Percentiles rank a stretch among this genome's conserved stretches.
Conservation (phyloP, 2,113 vertebrate species). For the Setophaga petechia region DNA sequence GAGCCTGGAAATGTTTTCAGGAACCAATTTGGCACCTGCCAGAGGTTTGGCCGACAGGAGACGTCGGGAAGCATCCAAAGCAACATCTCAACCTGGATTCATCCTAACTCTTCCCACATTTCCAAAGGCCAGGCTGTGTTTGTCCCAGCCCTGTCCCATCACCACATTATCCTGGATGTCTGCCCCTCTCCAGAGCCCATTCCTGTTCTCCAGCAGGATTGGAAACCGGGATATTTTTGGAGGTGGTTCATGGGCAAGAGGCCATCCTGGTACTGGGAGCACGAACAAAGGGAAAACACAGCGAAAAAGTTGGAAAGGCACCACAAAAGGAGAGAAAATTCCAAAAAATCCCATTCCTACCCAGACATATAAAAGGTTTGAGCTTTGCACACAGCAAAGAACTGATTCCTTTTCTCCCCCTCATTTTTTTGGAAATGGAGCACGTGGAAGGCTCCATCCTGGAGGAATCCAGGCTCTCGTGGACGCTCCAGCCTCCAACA, state of each 20-base stretch:
- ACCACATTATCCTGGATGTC: neutral
- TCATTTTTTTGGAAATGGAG: neutral
- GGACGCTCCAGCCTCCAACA: fast-evolving
- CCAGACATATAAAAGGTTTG: neutral
- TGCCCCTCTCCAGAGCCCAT: neutral
- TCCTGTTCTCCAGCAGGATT: neutral
- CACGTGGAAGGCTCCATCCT: neutral
- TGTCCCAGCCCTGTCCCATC: neutral
- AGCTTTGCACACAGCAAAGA: neutral
- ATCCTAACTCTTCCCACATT: neutral
- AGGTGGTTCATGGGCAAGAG: neutral
- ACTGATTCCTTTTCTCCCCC: neutral
- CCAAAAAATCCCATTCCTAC: neutral
- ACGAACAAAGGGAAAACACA: neutral
- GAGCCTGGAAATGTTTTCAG: neutral
- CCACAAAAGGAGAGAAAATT: neutral
- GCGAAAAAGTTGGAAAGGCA: neutral
- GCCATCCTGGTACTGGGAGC: neutral
- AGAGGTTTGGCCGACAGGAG: fast-evolving
- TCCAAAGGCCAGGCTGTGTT: neutral
- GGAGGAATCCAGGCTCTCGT: neutral
- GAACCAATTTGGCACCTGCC: neutral
- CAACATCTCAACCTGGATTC: neutral
- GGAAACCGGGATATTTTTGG: neutral
- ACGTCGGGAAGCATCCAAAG: neutral